Percentiles rank a stretch among this genome's conserved stretches.
Conservation (phyloP, 1,140 invertebrate species). For the Aleiodes sp. region DNA sequence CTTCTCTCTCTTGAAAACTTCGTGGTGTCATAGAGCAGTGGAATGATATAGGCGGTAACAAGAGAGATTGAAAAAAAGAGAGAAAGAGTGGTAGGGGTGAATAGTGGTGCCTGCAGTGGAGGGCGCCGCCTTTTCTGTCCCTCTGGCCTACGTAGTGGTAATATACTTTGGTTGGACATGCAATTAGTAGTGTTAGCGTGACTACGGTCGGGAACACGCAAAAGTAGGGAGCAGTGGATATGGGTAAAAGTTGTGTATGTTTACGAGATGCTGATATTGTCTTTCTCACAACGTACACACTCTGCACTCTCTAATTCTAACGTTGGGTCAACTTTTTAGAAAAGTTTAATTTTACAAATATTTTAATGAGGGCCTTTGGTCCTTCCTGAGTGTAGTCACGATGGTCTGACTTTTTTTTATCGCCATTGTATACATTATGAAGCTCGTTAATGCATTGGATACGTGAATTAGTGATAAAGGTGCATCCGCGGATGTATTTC, state of each 20-base stretch:
- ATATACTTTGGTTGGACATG: constrained; percentile 60
- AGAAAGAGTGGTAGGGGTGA: neutral
- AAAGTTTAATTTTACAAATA: neutral
- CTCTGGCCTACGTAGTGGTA: constrained; percentile 48
- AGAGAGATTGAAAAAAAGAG: constrained; percentile 19
- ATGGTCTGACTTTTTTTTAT: too few relatives aligned
- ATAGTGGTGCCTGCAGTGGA: constrained; percentile 16
- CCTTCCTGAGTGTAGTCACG: too few relatives aligned
- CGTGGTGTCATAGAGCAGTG: constrained; percentile 44
- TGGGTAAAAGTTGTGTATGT: constrained; percentile 8
- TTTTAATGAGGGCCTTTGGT: neutral
- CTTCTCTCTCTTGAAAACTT: neutral
- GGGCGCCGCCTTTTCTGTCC: neutral
- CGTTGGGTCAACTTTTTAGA: neutral
- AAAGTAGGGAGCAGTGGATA: constrained; percentile 10
- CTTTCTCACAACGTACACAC: constrained; percentile 31
- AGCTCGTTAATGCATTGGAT: too few relatives aligned
- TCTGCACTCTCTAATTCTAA: constrained; percentile 41
- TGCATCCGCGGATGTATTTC: too few relatives aligned
- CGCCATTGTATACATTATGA: too few relatives aligned
- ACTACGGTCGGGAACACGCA: constrained; percentile 44
- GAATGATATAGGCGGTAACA: constrained; percentile 42
- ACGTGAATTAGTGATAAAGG: too few relatives aligned
- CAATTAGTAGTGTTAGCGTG: constrained; percentile 59
- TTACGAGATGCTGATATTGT: constrained; percentile 29